Conservation (phyloP, 2,888 invertebrate genomes). For the Neoitamus cyanurus region DNA sequence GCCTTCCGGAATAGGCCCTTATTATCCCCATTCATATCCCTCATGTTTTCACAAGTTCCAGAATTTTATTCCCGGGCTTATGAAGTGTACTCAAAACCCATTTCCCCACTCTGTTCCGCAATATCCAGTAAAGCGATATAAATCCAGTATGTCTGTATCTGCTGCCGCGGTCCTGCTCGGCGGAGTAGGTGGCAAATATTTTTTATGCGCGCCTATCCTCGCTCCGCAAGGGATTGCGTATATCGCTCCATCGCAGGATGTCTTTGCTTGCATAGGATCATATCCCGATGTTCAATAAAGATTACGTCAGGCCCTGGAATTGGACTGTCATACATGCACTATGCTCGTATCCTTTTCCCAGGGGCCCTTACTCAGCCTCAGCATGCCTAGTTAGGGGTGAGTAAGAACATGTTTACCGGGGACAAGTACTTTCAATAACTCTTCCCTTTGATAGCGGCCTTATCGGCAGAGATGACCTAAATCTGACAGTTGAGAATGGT, state of each 20-base stretch:
- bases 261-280: slow-evolving; percentile 19
- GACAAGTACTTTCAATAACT: slow-evolving; percentile 39
- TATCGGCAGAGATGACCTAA: slow-evolving; percentile 33
- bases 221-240: slow-evolving; percentile 16
- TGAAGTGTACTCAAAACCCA: slow-evolving; percentile 29
- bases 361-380: neutral
- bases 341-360: slow-evolving; percentile 26
- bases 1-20: slow-evolving; percentile 33
- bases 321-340: slow-evolving; percentile 34
- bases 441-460: neutral
- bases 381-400: neutral
- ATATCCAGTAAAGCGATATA: slow-evolving; percentile 4
- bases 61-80: slow-evolving; percentile 30
- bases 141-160: slow-evolving; percentile 4
- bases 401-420: slow-evolving; percentile 30
- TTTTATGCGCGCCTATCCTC: slow-evolving; percentile 5
- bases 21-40: slow-evolving; percentile 33
- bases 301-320: slow-evolving; percentile 29
- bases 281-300: slow-evolving; percentile 35
- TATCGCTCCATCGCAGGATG: slow-evolving; percentile 8
- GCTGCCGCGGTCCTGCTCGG: neutral
- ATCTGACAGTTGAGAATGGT: slow-evolving; percentile 31
- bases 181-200: slow-evolving; percentile 30
- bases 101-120: slow-evolving; percentile 25
- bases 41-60: slow-evolving; percentile 31